Evolutionary conservation across 37 sponge, comb jelly and placozoan species (phyloP).

Genomic region (Agelas oroides): DNA sequence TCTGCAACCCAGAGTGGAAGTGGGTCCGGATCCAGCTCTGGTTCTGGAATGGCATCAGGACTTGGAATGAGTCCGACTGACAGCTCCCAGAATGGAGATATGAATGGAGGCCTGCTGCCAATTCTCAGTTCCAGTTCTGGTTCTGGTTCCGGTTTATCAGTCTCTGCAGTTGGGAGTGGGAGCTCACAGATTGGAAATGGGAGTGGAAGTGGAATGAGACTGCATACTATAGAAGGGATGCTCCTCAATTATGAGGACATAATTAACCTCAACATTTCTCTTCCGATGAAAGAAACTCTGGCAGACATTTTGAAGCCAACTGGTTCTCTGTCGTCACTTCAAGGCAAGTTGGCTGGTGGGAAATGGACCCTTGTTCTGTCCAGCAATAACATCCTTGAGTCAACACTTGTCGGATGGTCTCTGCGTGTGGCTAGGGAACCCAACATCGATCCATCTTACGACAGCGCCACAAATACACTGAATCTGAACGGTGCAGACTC

Average conservation of each 20-base stretch:
- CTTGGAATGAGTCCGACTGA: too few relatives aligned
- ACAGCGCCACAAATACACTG: slow-evolving; percentile 44
- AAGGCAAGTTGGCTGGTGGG: slow-evolving; percentile 69
- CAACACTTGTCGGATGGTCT: slow-evolving; percentile 81
- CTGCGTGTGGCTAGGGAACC: slow-evolving; percentile 83
- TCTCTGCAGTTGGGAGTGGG: slow-evolving; percentile 15
- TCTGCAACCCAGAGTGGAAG: too few relatives aligned
- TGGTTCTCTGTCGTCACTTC: slow-evolving; percentile 54
- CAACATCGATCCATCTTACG: slow-evolving; percentile 73
- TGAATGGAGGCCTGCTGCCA: background rate
- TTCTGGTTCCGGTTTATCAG: slow-evolving; percentile 16
- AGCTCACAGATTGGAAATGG: too few relatives aligned
- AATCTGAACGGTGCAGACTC: slow-evolving; percentile 80
- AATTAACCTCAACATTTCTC: slow-evolving; percentile 48
- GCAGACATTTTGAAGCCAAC: slow-evolving; percentile 67
- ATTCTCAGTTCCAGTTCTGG: background rate
- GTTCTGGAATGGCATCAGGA: slow-evolving; percentile 29
- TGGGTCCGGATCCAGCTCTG: slow-evolving; percentile 8
- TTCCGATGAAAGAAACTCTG: slow-evolving; percentile 60
- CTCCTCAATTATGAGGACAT: slow-evolving; percentile 18
- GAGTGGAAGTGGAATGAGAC: background rate
- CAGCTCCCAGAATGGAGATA: too few relatives aligned
- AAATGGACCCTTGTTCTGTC: slow-evolving; percentile 73
- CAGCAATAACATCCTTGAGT: background rate
- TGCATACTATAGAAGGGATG: background rate